Percentiles rank a stretch among this genome's conserved stretches.
These are phyloP conservation scores for Pseudomyrmex dendroicus DNA, from an alignment of 1,140 invertebrate species.

Conservation along the genomic window DNA sequence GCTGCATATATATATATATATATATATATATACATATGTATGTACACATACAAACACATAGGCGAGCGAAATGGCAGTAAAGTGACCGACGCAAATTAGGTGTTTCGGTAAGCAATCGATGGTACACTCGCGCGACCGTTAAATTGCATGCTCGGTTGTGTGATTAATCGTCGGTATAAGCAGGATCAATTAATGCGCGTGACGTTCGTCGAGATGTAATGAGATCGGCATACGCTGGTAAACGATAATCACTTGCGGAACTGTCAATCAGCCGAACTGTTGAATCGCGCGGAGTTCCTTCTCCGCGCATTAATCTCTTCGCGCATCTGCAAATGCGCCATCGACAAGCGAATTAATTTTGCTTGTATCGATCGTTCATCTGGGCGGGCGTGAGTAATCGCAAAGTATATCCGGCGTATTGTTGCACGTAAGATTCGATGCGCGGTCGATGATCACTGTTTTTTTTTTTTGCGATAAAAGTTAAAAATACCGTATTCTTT, in stretches of 20 bases:
- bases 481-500: background rate
- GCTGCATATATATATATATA: too few relatives aligned
- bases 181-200: conserved; percentile 27
- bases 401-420: background rate
- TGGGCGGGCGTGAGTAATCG: background rate
- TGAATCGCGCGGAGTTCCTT: background rate
- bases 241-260: background rate
- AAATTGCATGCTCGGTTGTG: conserved; percentile 13
- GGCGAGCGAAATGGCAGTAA: background rate
- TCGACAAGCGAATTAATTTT: background rate
- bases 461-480: conserved; percentile 21
- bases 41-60: too few relatives aligned
- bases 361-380: background rate
- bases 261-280: background rate
- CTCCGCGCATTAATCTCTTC: background rate
- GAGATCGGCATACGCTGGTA: background rate
- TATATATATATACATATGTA: too few relatives aligned
- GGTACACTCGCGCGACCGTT: background rate
- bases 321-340: background rate
- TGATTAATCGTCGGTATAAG: conserved; percentile 26
- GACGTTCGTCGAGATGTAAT: conserved; percentile 23
- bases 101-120: conserved; percentile 34
- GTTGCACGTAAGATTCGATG: too few relatives aligned
- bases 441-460: background rate
- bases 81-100: conserved; percentile 21